A percentile compares a stretch with the other conserved stretches of the same genome.
These are phyloP conservation scores for Trichonephila clavata DNA, from an alignment of 1,140 invertebrate genomes.

Conservation along the genomic window DNA sequence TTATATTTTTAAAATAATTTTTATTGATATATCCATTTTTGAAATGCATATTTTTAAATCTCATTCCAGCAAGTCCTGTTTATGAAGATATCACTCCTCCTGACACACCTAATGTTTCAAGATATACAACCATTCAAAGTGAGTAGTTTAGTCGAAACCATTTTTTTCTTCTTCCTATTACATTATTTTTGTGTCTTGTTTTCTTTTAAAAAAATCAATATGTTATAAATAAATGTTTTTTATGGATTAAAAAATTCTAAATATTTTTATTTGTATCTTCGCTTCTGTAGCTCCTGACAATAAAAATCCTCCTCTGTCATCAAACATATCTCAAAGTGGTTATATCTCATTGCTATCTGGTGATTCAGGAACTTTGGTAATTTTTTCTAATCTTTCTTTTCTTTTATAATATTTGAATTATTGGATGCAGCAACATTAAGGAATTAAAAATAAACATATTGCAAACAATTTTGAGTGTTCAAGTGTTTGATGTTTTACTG, in stretches of 20 bases:
- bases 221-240: too few species aligned
- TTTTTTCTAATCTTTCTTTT: background rate
- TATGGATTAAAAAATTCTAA: too few species aligned
- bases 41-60: background rate
- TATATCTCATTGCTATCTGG: background rate
- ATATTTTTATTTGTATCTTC: too few species aligned
- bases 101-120: conserved; percentile 28
- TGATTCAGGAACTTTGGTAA: background rate
- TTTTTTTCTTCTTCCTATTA: too few species aligned
- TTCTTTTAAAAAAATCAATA: too few species aligned
- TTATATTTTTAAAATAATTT: background rate
- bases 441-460: too few species aligned
- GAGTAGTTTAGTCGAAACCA: background rate
- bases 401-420: too few species aligned
- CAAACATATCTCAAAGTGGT: background rate
- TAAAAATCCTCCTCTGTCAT: background rate
- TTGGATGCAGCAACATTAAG: too few species aligned
- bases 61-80: background rate
- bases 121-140: background rate
- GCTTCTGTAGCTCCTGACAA: background rate
- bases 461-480: too few species aligned
- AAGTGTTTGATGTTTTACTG: too few species aligned
- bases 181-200: too few species aligned
- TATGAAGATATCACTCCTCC: conserved; percentile 70
- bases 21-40: background rate